Evolutionary conservation across 2,797 vertebrate genomes (phyloP).

Genomic region (Myiotriccus ornatus): DNA sequence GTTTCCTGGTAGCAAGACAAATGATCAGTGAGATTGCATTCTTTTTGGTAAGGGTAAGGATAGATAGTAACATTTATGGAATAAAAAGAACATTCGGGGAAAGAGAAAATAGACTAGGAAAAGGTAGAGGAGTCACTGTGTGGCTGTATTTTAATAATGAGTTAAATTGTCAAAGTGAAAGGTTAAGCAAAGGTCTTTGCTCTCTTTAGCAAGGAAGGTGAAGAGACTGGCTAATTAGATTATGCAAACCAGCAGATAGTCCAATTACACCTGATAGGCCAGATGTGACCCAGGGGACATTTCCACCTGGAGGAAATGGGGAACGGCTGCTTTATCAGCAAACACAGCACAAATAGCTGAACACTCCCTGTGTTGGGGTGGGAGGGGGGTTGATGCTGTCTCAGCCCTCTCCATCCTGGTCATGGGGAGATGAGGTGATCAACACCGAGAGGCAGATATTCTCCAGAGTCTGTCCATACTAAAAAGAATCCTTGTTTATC

Average conservation of each 20-base stretch:
- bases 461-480: background rate
- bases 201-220: conserved; percentile 5
- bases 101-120: background rate
- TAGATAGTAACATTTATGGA: background rate
- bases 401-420: background rate
- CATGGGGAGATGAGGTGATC: background rate
- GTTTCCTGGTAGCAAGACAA: background rate
- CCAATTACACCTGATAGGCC: conserved; percentile 13
- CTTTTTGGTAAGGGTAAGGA: background rate
- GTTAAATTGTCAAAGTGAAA: conserved; percentile 28
- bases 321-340: background rate
- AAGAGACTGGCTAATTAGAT: conserved; percentile 47
- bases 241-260: conserved; percentile 37
- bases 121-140: background rate
- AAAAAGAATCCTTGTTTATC: background rate
- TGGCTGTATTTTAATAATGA: conserved; percentile 33
- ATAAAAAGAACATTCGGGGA: background rate
- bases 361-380: background rate
- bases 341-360: background rate
- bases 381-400: background rate
- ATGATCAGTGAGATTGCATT: background rate
- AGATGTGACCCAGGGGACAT: background rate
- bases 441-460: background rate
- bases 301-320: conserved; percentile 1
- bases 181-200: conserved; percentile 39